Conservation (phyloP, 2,797 vertebrate genomes). For the Crax fasciolata region DNA sequence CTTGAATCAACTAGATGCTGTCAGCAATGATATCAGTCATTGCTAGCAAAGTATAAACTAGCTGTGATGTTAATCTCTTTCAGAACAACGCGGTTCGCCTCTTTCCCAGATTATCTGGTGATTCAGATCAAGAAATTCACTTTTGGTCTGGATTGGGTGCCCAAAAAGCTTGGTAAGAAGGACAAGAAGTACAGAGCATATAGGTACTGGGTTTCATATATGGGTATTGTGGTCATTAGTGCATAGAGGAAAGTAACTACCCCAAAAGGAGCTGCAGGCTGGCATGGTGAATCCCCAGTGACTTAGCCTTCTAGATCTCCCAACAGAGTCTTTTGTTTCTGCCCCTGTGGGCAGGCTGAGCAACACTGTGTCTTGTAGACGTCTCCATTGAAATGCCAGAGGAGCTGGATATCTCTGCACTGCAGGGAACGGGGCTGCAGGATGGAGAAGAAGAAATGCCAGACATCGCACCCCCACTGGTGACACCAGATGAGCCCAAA, state of each 20-base stretch:
- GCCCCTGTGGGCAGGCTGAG: neutral
- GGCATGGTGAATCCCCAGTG: neutral
- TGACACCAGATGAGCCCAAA: conserved; percentile 99
- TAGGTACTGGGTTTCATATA: neutral
- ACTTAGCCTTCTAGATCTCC: neutral
- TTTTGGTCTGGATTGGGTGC: conserved; percentile 98
- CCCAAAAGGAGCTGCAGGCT: neutral
- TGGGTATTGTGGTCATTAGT: neutral
- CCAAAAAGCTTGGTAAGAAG: conserved; percentile 96
- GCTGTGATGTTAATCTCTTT: conserved; percentile 40
- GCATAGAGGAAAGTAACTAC: neutral
- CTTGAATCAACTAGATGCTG: neutral
- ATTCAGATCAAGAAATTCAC: conserved; percentile 99
- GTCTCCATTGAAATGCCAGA: conserved; percentile 98
- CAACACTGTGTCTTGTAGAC: conserved; percentile 80
- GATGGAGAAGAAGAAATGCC: conserved; percentile 97
- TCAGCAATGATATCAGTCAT: neutral
- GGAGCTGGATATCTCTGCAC: conserved; percentile 92
- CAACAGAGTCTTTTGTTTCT: neutral
- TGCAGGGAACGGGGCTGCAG: conserved; percentile 92
- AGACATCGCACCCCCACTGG: conserved; percentile 96
- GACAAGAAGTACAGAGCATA: neutral
- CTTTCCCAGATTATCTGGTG: conserved; percentile 97
- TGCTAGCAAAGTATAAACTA: neutral
- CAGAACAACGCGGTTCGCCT: conserved; percentile 98